A percentile compares a stretch with the other conserved stretches of the same genome.
These are phyloP conservation scores for Apodemus speciosus DNA, from an alignment of 2,113 vertebrate genomes.

Conservation along the genomic window DNA sequence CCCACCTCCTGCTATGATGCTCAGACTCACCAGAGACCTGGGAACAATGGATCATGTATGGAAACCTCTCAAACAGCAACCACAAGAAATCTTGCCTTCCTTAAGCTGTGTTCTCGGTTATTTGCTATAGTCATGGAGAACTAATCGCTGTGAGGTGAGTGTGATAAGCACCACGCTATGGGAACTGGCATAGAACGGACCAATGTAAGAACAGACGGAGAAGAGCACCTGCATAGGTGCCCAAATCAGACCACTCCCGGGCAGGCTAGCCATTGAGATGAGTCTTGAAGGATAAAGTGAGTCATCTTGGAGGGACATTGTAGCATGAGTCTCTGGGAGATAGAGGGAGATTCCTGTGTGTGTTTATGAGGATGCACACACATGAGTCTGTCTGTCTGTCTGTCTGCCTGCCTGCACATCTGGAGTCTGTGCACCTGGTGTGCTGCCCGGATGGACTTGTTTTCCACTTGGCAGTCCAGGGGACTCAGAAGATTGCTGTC, in stretches of 20 bases:
- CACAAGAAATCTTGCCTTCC: neutral
- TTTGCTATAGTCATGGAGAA: neutral
- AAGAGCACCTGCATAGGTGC: no score
- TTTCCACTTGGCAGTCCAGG: neutral
- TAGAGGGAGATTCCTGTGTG: neutral
- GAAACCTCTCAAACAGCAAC: neutral
- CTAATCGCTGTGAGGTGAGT: neutral
- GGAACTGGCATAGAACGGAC: neutral
- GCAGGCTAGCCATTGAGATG: neutral
- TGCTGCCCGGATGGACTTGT: neutral
- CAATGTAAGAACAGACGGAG: neutral
- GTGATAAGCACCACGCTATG: neutral
- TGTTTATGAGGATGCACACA: neutral
- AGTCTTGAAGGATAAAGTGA: neutral
- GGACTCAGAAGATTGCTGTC: neutral
- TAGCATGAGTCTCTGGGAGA: neutral
- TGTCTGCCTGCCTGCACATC: neutral
- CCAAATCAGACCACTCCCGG: neutral
- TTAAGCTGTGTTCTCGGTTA: neutral
- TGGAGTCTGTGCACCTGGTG: constrained; percentile 14
- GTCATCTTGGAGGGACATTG: neutral
- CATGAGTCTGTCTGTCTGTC: neutral
- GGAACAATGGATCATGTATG: neutral
- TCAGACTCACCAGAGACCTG: neutral
- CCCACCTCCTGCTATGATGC: neutral